Evolutionary conservation across 1,140 invertebrate species (phyloP).

Genomic region (Hyles vespertilio): DNA sequence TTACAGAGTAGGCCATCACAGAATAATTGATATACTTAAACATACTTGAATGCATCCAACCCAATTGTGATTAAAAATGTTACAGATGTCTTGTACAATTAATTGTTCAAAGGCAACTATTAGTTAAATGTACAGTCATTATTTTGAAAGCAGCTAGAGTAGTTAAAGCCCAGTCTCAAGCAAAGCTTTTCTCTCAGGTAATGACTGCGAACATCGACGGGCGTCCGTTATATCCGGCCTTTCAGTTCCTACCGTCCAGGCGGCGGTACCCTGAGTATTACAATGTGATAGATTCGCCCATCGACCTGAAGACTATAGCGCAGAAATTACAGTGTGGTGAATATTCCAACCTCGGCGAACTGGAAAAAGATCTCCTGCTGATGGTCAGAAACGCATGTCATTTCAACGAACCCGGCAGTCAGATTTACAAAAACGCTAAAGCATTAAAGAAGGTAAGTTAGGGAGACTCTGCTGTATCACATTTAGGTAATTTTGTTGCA

Average conservation of each 20-base stretch:
- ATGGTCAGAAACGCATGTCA: conserved; percentile 97
- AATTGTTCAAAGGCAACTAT: too few relatives aligned
- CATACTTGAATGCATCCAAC: too few relatives aligned
- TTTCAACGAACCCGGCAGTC: conserved; percentile 97
- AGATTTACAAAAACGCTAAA: conserved; percentile 97
- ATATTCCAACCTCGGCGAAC: conserved; percentile 84
- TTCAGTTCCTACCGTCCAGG: conserved; percentile 93
- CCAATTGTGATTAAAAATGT: too few relatives aligned
- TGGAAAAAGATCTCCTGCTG: conserved; percentile 93
- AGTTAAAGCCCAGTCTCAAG: background rate
- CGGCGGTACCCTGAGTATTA: conserved; percentile 98
- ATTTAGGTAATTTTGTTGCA: too few relatives aligned
- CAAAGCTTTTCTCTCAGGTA: conserved; percentile 73
- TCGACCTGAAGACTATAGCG: conserved; percentile 96
- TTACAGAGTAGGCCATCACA: too few relatives aligned
- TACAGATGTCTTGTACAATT: too few relatives aligned
- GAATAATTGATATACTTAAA: too few relatives aligned
- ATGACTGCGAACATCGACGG: conserved; percentile 89
- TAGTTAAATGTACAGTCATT: too few relatives aligned
- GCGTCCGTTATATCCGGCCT: conserved; percentile 86
- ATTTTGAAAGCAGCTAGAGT: too few relatives aligned
- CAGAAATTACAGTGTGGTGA: conserved; percentile 91
- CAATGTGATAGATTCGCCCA: conserved; percentile 95
- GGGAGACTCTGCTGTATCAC: background rate
- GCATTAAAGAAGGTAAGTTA: conserved; percentile 84